Percentiles rank a stretch among this genome's conserved stretches.
phyloP scores from a whole-genome alignment of 1,140 invertebrate genomes.

The Drosophila pseudoobscura region DNA sequence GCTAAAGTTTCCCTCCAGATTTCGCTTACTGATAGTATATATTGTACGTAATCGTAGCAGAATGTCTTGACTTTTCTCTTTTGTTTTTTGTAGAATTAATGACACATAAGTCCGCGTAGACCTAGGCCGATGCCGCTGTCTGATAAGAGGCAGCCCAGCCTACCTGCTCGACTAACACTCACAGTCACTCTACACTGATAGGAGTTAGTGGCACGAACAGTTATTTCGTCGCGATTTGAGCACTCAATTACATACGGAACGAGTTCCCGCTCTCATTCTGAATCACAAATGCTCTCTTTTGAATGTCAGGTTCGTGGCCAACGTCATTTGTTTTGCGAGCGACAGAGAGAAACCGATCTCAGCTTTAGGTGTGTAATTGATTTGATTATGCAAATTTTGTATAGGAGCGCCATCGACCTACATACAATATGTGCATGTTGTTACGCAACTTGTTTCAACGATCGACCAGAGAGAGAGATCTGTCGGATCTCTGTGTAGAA shows the following conservation, averaged over 20 bases:
- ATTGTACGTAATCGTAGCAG: not conserved
- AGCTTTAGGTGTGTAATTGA: not conserved
- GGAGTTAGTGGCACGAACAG: slow-evolving; percentile 20
- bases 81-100: slow-evolving; percentile 27
- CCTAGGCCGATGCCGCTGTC: not conserved
- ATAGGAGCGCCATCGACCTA: not conserved
- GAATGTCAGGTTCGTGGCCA: slow-evolving; percentile 35
- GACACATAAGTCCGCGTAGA: slow-evolving; percentile 25
- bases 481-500: no score
- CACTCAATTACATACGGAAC: slow-evolving; percentile 24
- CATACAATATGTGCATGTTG: no score
- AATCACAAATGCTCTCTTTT: not conserved
- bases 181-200: slow-evolving; percentile 15
- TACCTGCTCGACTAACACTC: slow-evolving; percentile 20
- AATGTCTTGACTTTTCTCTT: not conserved
- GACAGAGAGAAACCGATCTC: not conserved
- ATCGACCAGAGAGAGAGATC: no score
- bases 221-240: slow-evolving; percentile 12
- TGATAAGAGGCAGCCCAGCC: slow-evolving; percentile 20
- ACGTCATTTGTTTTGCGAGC: slow-evolving; percentile 26
- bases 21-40: no score
- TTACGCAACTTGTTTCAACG: no score
- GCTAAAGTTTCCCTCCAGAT: no score
- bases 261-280: slow-evolving; percentile 4
- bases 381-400: slow-evolving; percentile 10